Conservation (phyloP, 2,888 invertebrate species). For the Cetonia aurata region DNA sequence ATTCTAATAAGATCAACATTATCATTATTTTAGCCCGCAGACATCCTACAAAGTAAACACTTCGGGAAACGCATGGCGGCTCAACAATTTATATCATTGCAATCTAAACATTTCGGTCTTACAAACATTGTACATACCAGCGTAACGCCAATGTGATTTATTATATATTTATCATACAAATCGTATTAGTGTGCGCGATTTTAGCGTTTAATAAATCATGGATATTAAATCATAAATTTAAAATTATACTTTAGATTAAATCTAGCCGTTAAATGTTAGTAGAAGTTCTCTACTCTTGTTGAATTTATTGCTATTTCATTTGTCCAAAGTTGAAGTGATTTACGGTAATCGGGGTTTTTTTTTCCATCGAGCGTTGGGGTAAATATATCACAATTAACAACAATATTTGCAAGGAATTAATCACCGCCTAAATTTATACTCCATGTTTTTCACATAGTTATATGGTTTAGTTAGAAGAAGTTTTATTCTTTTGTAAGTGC, state of each 20-base stretch:
- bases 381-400: constrained; percentile 9
- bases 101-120: constrained; percentile 32
- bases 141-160: constrained; percentile 27
- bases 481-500: too few relatives aligned
- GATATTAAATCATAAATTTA: constrained; percentile 44
- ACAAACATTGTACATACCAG: constrained; percentile 11
- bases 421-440: neutral
- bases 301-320: constrained; percentile 42
- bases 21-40: neutral
- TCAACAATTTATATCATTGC: constrained; percentile 13
- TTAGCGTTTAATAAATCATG: constrained; percentile 43
- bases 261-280: constrained; percentile 36
- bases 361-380: neutral
- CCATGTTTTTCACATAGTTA: too few relatives aligned
- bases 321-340: constrained; percentile 35
- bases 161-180: constrained; percentile 43
- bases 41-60: neutral
- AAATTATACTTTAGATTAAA: constrained; percentile 43
- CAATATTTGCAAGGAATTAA: constrained; percentile 14
- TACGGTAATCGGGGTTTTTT: constrained; percentile 15
- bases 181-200: constrained; percentile 43
- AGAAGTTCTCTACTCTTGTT: constrained; percentile 18
- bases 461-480: too few relatives aligned
- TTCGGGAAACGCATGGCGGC: neutral
- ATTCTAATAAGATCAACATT: too few relatives aligned